These are phyloP conservation scores for Piaya cayana DNA, from an alignment of 2,113 vertebrate genomes.

Conservation along the genomic window DNA sequence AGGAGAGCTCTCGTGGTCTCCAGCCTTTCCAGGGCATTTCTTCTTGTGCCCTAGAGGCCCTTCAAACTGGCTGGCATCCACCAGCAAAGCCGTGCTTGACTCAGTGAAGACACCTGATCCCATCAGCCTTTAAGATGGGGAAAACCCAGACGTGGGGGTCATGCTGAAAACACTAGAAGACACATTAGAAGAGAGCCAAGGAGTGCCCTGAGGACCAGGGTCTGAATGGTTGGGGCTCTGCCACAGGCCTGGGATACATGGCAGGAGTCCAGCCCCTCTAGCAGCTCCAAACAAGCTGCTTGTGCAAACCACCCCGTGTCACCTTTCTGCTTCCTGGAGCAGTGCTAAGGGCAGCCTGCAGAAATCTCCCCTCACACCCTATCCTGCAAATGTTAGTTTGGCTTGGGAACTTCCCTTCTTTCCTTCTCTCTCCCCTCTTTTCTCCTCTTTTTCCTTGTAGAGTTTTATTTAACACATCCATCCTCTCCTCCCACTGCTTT, in stretches of 20 bases:
- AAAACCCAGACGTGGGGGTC: neutral
- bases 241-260: neutral
- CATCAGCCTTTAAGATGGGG: neutral
- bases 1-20: neutral
- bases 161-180: neutral
- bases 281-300: neutral
- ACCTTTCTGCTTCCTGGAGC: conserved; percentile 47
- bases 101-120: neutral
- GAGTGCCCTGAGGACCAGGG: neutral
- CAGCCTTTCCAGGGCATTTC: neutral
- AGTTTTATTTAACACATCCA: fast-evolving
- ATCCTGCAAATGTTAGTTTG: neutral
- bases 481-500: neutral
- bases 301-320: neutral
- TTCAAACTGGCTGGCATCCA: conserved; percentile 1
- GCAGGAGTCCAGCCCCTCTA: conserved; percentile 2
- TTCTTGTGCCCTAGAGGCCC: neutral
- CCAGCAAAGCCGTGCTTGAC: neutral
- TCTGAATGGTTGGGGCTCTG: neutral
- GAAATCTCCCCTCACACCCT: neutral
- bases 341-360: neutral
- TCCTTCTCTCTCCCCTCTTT: neutral
- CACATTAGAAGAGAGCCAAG: neutral
- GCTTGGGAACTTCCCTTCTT: neutral
- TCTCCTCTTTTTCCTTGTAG: neutral